Evolutionary conservation across 2,888 invertebrate species (phyloP).

Genomic region (Parnassius smintheus): DNA sequence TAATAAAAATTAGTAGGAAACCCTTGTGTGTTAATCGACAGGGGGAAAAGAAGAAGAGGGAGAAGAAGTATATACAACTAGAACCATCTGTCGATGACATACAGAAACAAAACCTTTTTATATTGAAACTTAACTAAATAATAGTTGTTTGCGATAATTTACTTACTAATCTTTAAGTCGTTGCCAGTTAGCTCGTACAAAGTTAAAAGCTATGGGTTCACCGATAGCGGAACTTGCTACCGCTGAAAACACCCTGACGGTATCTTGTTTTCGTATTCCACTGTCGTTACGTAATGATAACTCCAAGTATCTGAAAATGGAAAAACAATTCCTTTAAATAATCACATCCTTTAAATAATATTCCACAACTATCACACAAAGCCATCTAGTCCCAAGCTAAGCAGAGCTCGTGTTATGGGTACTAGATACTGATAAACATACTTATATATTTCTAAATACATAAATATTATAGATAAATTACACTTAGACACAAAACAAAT

Average conservation of each 20-base stretch:
- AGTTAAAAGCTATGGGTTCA: conserved; percentile 90
- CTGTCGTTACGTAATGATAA: conserved; percentile 86
- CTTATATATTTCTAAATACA: no score
- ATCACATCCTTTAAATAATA: no score
- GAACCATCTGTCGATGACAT: neutral
- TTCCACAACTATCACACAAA: no score
- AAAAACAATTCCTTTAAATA: neutral
- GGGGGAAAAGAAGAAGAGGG: no score
- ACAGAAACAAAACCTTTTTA: neutral
- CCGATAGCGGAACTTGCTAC: conserved; percentile 89
- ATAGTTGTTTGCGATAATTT: neutral
- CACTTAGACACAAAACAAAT: no score
- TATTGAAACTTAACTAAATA: neutral
- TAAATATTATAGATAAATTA: no score
- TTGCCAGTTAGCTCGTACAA: conserved; percentile 88
- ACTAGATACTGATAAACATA: no score
- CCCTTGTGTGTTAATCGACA: no score
- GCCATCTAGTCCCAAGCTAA: no score
- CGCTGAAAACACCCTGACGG: conserved; percentile 87
- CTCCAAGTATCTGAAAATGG: conserved; percentile 84
- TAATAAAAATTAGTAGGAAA: no score
- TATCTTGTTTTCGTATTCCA: conserved; percentile 92
- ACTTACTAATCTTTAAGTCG: conserved; percentile 87
- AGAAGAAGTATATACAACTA: neutral
- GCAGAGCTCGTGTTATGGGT: no score